Conservation (phyloP, 1,140 invertebrate species). For the Drosophila suzukii region DNA sequence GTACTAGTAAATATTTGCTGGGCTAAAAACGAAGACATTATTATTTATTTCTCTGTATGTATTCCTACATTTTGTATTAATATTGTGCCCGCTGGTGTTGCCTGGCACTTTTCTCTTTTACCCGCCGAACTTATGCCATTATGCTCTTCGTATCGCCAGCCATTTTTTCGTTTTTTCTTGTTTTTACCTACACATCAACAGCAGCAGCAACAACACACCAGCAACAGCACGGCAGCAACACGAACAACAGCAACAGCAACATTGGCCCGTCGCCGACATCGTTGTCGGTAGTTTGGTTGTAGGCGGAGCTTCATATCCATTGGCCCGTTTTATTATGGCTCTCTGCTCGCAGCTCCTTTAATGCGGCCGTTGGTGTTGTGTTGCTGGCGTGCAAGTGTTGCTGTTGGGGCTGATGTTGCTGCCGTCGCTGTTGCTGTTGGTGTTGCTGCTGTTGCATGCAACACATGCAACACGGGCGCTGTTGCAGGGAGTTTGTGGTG, state of each 20-base stretch:
- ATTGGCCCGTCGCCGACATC: slow-evolving; percentile 43
- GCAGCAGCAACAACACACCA: slow-evolving; percentile 7
- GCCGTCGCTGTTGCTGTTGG: slow-evolving; percentile 42
- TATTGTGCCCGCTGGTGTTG: slow-evolving; percentile 35
- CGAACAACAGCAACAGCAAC: slow-evolving; percentile 34
- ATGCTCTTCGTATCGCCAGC: slow-evolving; percentile 61
- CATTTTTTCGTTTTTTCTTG: slow-evolving; percentile 60
- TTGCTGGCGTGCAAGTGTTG: slow-evolving; percentile 32
- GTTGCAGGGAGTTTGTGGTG: slow-evolving; percentile 46
- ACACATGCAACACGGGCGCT: slow-evolving; percentile 30
- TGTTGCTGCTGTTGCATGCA: slow-evolving; percentile 53
- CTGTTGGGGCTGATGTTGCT: slow-evolving; percentile 50
- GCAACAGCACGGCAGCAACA: slow-evolving; percentile 18
- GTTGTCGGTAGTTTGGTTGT: slow-evolving; percentile 78
- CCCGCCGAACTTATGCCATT: slow-evolving; percentile 46
- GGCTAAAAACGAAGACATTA: no score
- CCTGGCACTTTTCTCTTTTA: slow-evolving; percentile 19
- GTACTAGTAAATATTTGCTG: no score
- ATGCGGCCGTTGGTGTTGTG: slow-evolving; percentile 41
- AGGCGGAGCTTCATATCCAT: slow-evolving; percentile 84
- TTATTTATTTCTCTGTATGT: no score
- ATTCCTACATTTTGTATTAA: background rate
- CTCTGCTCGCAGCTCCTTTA: slow-evolving; percentile 58
- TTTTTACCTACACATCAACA: slow-evolving; percentile 67
- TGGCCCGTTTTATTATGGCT: slow-evolving; percentile 81